phyloP scores from a whole-genome alignment of 92 coral and sea anemone genomes.

The Porites divaricata region DNA sequence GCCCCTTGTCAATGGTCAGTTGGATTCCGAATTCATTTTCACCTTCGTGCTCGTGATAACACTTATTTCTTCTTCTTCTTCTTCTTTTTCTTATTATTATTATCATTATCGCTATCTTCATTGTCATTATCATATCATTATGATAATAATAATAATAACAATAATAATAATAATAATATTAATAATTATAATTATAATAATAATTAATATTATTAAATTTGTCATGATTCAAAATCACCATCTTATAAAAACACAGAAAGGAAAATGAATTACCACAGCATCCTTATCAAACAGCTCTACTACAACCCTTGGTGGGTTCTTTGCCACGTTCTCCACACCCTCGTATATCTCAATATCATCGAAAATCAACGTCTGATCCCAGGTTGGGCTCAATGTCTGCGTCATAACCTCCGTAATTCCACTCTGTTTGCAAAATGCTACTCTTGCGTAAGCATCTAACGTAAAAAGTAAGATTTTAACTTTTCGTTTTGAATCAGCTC shows the following conservation, averaged over 20 bases:
- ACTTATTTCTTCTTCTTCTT: too few species aligned
- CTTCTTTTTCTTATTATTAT: too few species aligned
- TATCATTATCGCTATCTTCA: too few species aligned
- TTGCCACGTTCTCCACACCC: slow-evolving; percentile 71
- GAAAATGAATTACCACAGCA: slow-evolving; percentile 57
- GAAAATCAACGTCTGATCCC: slow-evolving; percentile 96
- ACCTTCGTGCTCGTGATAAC: too few species aligned
- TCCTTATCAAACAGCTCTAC: slow-evolving; percentile 90
- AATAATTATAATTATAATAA: too few species aligned
- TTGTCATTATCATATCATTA: too few species aligned
- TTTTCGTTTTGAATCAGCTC: too few species aligned
- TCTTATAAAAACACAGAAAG: background rate
- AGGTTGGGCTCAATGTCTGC: slow-evolving; percentile 87
- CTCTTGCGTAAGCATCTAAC: slow-evolving; percentile 87
- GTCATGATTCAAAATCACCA: too few species aligned
- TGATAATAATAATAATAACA: too few species aligned
- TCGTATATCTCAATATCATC: slow-evolving; percentile 79
- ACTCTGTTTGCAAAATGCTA: slow-evolving; percentile 83
- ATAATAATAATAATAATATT: too few species aligned
- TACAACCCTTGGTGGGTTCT: slow-evolving; percentile 85
- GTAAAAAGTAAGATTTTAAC: background rate
- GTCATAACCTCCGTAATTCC: slow-evolving; percentile 71
- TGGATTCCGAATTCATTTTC: too few species aligned
- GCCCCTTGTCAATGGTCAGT: background rate
- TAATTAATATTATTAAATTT: too few species aligned